phyloP scores from a whole-genome alignment of 1,140 invertebrate species.

The Halyomorpha halys region DNA sequence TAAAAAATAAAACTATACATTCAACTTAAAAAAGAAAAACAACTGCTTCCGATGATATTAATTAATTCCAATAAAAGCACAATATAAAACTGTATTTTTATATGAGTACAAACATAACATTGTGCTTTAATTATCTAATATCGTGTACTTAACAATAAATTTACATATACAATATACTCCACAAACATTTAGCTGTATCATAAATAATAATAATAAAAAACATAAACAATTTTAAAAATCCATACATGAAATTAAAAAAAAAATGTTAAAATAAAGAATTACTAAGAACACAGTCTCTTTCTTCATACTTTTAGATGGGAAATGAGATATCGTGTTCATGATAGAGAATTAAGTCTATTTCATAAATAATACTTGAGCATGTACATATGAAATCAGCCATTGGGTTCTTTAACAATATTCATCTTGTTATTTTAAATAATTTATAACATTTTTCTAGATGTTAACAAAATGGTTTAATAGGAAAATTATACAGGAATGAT shows the following conservation, averaged over 20 bases:
- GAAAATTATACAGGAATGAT: constrained; percentile 4
- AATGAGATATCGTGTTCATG: background rate
- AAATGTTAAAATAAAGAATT: background rate
- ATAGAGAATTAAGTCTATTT: background rate
- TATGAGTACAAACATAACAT: constrained; percentile 2
- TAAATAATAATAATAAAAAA: constrained; percentile 9
- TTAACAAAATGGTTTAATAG: constrained; percentile 3
- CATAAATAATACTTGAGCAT: constrained; percentile 9
- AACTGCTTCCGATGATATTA: constrained; percentile 20
- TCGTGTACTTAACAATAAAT: constrained; percentile 11
- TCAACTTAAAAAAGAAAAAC: too few species aligned
- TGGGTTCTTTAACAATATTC: background rate
- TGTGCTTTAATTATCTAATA: constrained; percentile 16
- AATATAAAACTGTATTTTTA: constrained; percentile 6
- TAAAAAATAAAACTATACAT: too few species aligned
- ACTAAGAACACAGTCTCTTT: background rate
- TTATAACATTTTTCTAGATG: background rate
- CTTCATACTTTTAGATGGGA: background rate
- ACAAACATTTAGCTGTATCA: background rate
- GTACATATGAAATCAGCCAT: constrained; percentile 5
- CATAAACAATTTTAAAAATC: background rate
- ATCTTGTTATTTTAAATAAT: background rate
- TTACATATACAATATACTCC: constrained; percentile 1
- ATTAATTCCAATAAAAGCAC: background rate
- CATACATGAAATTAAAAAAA: background rate